phyloP scores from a whole-genome alignment of 2,797 vertebrate genomes.

The Pteropus rufus region DNA sequence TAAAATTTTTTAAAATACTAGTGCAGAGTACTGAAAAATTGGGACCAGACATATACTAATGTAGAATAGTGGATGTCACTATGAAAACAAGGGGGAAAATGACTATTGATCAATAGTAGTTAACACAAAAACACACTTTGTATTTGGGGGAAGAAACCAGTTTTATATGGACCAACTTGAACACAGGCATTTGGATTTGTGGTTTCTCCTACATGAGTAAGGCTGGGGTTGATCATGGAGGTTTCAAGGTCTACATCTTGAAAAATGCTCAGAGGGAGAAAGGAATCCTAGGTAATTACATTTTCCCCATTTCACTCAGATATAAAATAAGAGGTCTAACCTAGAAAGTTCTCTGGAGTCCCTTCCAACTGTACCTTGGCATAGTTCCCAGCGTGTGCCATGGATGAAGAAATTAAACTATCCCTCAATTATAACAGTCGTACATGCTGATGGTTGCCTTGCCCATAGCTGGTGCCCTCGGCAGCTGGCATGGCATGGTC shows the following conservation, averaged over 20 bases:
- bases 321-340: neutral
- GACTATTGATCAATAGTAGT: neutral
- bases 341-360: neutral
- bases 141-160: neutral
- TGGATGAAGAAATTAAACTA: neutral
- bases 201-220: neutral
- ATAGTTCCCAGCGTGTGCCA: neutral
- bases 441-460: fast-evolving
- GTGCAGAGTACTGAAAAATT: neutral
- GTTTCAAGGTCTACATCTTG: neutral
- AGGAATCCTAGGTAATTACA: neutral
- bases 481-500: fast-evolving
- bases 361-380: neutral
- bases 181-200: neutral
- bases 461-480: neutral
- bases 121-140: neutral
- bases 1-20: neutral
- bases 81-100: neutral
- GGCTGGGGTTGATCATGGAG: neutral
- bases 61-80: neutral
- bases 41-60: neutral
- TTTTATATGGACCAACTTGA: neutral
- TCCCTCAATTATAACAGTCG: fast-evolving
- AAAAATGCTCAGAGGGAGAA: neutral
- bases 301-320: neutral